These are phyloP conservation scores for Manis javanica DNA, from an alignment of 2,797 vertebrate species.

Conservation along the genomic window DNA sequence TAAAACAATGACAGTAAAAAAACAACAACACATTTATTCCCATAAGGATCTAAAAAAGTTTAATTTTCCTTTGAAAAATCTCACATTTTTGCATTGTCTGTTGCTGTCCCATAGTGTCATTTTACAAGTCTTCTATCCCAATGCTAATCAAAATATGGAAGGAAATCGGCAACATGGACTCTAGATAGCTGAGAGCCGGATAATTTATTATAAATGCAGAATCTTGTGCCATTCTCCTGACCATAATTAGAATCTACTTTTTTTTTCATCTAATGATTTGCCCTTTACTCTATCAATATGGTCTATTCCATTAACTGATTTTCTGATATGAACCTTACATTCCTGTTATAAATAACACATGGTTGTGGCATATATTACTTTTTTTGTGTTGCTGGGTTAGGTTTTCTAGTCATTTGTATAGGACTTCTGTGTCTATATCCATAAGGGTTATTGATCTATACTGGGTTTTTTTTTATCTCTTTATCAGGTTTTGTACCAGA, in stretches of 20 bases:
- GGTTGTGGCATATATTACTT: too few relatives aligned
- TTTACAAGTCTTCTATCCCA: background rate
- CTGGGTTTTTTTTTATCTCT: too few relatives aligned
- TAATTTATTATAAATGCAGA: background rate
- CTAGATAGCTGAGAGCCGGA: background rate
- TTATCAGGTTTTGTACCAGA: too few relatives aligned
- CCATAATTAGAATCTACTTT: background rate
- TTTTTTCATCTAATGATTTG: too few relatives aligned
- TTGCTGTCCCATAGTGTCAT: background rate
- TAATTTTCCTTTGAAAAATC: background rate
- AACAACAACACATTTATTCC: background rate
- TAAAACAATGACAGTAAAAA: background rate
- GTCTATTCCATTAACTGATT: too few relatives aligned
- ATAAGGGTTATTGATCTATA: too few relatives aligned
- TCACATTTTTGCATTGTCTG: background rate
- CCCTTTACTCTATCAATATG: too few relatives aligned
- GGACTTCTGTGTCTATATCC: too few relatives aligned
- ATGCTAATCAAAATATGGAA: background rate
- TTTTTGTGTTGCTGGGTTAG: too few relatives aligned
- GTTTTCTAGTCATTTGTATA: too few relatives aligned
- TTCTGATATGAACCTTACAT: too few relatives aligned
- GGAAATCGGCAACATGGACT: background rate
- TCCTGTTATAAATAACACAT: too few relatives aligned
- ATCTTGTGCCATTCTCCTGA: background rate
- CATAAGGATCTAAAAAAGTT: background rate